Base-by-base conservation (phyloP, 2,888 invertebrate species). In the Lepidochrysops patricia region DNA sequence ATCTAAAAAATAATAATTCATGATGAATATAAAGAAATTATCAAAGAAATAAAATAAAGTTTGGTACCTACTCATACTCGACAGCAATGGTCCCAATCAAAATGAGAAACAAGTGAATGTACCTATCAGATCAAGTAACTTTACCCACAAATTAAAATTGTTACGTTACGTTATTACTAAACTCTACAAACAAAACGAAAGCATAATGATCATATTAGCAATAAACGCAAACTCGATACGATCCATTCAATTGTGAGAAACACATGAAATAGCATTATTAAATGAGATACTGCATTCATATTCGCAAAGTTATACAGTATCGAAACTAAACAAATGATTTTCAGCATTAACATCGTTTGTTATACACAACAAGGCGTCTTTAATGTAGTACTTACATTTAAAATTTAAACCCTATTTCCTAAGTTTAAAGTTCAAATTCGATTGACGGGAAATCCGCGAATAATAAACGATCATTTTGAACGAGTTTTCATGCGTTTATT, bases 401-500 rank as follows among this genome's bases (percentile, higher is more conserved):
- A 32, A 49, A 60, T 57, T 59, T 60, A 4, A 32, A 35, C 63
- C 62, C 59, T 48, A 62, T 57, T 54, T 15, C 37, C 57, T 0
- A 61, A 50, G 61, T 37, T 29, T 62, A 62, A 61, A 34, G 54
- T 15, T 43, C 59, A 49, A 34, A 49, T 27, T 48, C 43, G 57
- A 58, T 57, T 57, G 34, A 66, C 63, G 57, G 69, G 63, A 66
- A 66, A 70, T 72, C 70, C 75, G 83, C 76, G 80, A 83, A 82
- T 83, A 78, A 43, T 19, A 43, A 43, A 43, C 43, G 76, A 61
- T 74, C 66, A 64, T 69, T 70, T 71, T 71, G 73, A 72, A 79
- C 77, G 81, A 83, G 79, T 80, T 82, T 83, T 83, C 81, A 79
- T 82, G 73, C 79, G 78, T 79, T 85, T 84, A 84, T 84, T 83